Base-by-base conservation (phyloP, 2,888 invertebrate species). In the Acrocera orbiculus region DNA sequence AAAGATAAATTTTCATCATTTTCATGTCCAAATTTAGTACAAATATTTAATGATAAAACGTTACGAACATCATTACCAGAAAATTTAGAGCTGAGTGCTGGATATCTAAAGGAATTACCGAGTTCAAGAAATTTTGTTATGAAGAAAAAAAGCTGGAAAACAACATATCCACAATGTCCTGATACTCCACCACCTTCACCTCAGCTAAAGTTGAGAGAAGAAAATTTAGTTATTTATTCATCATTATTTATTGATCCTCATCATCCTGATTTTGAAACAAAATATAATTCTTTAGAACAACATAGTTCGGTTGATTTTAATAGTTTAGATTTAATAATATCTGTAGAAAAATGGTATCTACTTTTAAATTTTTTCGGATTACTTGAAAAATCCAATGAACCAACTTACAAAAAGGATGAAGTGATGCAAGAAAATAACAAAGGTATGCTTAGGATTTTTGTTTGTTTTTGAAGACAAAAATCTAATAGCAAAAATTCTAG, bases 291-390 rank as follows among this genome's bases (percentile, higher is more conserved):
- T 51, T 66, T 64, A 41, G 53, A 49, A 32, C 49, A 38, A 35
- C 45, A 44, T 8, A 58, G 56, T 37, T 58, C 56, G 33, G 74
- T 93, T 15, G 86, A 92, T 52, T 92, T 93, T 58, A 92, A 89
- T 55, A 79, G 86, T 47, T 63, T 95, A 45, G 87, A 93, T 56
- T 65, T 93, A 41, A 79, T 86, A 19, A 72, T 95, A 42, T 92
- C 86, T 52, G 77, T 89, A 16, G 83, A 92, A 54, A 86, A 92
- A 32, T 95, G 93, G 95, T 85, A 89, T 46, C 77, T 92, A 20
- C 75, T 96, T 27, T 66, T 96, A 32, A 93, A 96, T 61, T 93
- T 96, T 57, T 83, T 95, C 50, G 87, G 87, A 19, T 59, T 60
- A 28, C 16, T n/a, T 22, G 6, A 15, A n/a, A n/a, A n/a, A n/a